These are phyloP conservation scores for Calyptomena viridis DNA, from an alignment of 2,113 vertebrate genomes.

Conservation along the genomic window DNA sequence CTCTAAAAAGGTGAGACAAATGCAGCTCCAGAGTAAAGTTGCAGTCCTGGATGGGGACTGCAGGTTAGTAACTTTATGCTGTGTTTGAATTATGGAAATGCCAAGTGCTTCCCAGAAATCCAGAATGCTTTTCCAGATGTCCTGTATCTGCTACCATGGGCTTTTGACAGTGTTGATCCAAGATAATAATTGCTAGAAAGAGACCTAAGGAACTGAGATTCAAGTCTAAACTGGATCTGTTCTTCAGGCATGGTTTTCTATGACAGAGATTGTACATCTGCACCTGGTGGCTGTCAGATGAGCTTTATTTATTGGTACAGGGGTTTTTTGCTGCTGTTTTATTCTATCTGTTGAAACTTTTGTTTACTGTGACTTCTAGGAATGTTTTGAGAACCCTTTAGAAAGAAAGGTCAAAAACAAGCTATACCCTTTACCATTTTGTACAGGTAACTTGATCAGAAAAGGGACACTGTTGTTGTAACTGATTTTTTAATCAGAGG, in stretches of 20 bases:
- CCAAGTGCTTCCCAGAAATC: neutral
- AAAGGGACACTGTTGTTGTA: neutral
- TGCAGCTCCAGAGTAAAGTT: neutral
- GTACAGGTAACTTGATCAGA: neutral
- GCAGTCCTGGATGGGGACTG: neutral
- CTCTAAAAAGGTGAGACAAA: neutral
- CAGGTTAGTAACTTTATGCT: neutral
- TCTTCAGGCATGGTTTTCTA: neutral
- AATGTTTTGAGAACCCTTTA: neutral
- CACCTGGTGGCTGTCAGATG: neutral
- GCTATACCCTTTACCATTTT: neutral
- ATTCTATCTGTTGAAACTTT: neutral
- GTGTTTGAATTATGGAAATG: neutral
- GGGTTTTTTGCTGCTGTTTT: neutral
- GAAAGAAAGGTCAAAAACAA: neutral
- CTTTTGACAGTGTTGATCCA: neutral
- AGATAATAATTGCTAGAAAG: neutral
- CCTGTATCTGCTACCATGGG: neutral
- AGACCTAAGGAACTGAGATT: neutral
- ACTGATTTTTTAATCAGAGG: neutral
- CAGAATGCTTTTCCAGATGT: neutral
- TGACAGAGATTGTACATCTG: neutral
- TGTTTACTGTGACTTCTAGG: neutral
- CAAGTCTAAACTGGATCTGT: neutral
- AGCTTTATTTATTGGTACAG: neutral